Percentiles rank a stretch among this genome's conserved stretches.
Conservation (phyloP, 2,888 invertebrate species). For the Trichopoda pennipes region DNA sequence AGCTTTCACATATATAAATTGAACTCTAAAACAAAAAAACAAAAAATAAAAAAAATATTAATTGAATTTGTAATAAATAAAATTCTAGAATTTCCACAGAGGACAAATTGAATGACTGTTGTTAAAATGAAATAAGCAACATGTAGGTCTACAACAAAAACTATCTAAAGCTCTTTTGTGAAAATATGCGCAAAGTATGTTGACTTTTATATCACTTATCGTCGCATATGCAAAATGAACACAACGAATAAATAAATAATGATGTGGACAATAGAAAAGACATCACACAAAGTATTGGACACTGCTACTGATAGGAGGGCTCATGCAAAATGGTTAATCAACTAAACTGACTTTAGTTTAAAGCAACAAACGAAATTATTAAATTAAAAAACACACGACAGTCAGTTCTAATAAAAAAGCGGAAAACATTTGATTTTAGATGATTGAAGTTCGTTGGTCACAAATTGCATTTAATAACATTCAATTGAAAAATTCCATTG, state of each 20-base stretch:
- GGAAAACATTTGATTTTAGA: conserved; percentile 12
- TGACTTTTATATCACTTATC: conserved; percentile 80
- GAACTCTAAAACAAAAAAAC: not conserved
- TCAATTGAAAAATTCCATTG: conserved; percentile 80
- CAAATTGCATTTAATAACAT: conserved; percentile 80
- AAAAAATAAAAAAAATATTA: not conserved
- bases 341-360: conserved; percentile 32
- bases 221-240: conserved; percentile 73
- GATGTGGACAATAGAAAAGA: conserved; percentile 56
- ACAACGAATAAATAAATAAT: conserved; percentile 74
- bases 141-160: conserved; percentile 15
- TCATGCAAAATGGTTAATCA: conserved; percentile 12
- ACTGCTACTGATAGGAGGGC: conserved; percentile 12
- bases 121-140: conserved; percentile 6
- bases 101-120: conserved; percentile 67
- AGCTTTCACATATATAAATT: no score
- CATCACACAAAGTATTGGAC: conserved; percentile 16
- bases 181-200: conserved; percentile 70
- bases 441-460: conserved; percentile 73
- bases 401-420: conserved; percentile 5
- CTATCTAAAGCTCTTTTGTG: conserved; percentile 3
- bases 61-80: conserved; percentile 20
- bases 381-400: not conserved
- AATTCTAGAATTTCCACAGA: not conserved
- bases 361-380: conserved; percentile 45